Percentiles rank a stretch among this genome's conserved stretches.
These are phyloP conservation scores for Lomographa bimaculata DNA, from an alignment of 2,888 invertebrate species.

Conservation along the genomic window DNA sequence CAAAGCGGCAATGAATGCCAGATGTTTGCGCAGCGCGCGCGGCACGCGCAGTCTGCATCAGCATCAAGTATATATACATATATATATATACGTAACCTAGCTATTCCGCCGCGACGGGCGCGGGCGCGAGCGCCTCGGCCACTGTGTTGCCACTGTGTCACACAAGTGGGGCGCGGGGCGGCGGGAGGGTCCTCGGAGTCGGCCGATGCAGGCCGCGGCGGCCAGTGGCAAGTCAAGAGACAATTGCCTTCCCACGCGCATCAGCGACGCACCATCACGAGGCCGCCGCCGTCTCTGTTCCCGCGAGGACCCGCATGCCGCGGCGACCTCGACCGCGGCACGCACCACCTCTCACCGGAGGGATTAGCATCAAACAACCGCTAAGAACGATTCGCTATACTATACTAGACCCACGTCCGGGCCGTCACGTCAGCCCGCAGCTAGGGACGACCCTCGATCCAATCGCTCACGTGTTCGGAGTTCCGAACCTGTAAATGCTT, in stretches of 20 bases:
- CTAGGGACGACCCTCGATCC: not conserved
- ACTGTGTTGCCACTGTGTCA: too few relatives aligned
- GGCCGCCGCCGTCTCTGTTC: too few relatives aligned
- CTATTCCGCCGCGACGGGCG: not conserved
- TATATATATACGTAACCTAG: too few relatives aligned
- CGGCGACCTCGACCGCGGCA: conserved; percentile 1
- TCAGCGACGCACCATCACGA: conserved; percentile 4
- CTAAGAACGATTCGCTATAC: too few relatives aligned
- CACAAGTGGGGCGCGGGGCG: too few relatives aligned
- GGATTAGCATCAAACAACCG: too few relatives aligned
- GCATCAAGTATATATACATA: too few relatives aligned
- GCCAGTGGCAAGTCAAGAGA: too few relatives aligned
- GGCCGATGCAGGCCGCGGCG: not conserved
- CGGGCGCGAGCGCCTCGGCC: conserved; percentile 6
- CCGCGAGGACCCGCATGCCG: conserved; percentile 11
- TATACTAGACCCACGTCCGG: too few relatives aligned
- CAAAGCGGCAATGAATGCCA: too few relatives aligned
- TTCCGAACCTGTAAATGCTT: not conserved
- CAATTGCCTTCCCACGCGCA: conserved; percentile 8
- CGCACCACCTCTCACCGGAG: conserved; percentile 8
- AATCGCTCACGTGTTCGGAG: not conserved
- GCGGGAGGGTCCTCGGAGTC: too few relatives aligned
- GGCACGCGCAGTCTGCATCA: not conserved
- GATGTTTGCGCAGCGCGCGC: not conserved
- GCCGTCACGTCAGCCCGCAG: too few relatives aligned